These are phyloP conservation scores for Metaphire vulgaris DNA, from an alignment of 1,140 invertebrate genomes.

Conservation along the genomic window DNA sequence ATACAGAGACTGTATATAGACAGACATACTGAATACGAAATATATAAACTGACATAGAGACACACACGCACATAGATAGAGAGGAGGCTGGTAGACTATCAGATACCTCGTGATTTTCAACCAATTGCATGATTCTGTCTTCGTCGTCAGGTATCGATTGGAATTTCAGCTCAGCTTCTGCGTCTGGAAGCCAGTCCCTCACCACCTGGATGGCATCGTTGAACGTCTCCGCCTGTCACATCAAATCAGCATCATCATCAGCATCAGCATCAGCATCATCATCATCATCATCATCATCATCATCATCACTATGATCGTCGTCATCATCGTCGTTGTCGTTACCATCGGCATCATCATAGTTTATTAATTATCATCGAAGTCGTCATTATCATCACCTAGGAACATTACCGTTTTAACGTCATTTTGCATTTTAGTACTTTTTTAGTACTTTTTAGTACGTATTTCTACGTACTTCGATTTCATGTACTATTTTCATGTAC, in stretches of 20 bases:
- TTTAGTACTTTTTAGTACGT: too few species aligned
- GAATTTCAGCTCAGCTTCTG: constrained; percentile 88
- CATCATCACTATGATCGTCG: neutral
- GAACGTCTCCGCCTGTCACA: constrained; percentile 71
- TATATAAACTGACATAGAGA: too few species aligned
- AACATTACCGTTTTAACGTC: too few species aligned
- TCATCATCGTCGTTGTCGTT: neutral
- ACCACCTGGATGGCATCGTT: constrained; percentile 91
- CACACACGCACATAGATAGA: too few species aligned
- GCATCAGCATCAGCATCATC: constrained; percentile 12
- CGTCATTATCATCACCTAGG: neutral
- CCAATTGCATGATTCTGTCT: constrained; percentile 72
- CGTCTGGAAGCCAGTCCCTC: constrained; percentile 78
- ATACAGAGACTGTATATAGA: too few species aligned
- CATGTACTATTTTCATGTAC: too few species aligned
- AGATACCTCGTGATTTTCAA: constrained; percentile 71
- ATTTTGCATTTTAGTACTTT: too few species aligned
- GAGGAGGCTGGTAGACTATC: too few species aligned
- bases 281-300: neutral
- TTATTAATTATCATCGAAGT: neutral
- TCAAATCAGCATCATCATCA: neutral
- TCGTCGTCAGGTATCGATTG: constrained; percentile 78
- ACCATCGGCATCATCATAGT: neutral
- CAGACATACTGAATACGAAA: too few species aligned
- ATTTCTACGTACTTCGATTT: too few species aligned